Evolutionary conservation across 2,113 vertebrate genomes (phyloP).

Genomic region (Callospermophilus lateralis): DNA sequence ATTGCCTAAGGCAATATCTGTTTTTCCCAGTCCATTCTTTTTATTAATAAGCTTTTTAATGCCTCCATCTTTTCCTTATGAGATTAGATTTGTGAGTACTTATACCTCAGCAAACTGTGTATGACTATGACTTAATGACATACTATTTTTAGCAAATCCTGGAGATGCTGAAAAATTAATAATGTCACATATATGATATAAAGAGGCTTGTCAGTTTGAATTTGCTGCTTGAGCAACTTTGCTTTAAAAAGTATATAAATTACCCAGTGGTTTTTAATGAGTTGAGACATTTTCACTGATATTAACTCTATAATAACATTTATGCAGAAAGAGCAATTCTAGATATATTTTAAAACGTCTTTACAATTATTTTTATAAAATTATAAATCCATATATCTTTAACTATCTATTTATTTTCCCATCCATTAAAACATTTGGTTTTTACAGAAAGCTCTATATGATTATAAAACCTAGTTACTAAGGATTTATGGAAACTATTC

Average conservation of each 20-base stretch:
- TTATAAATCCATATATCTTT: background rate
- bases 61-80: slow-evolving; percentile 59
- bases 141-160: slow-evolving; percentile 61
- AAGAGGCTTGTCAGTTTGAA: slow-evolving; percentile 48
- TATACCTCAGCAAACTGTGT: slow-evolving; percentile 42
- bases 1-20: slow-evolving; percentile 56
- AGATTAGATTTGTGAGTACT: slow-evolving; percentile 48
- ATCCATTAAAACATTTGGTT: background rate
- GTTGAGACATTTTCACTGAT: slow-evolving; percentile 39
- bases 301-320: slow-evolving; percentile 28
- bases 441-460: background rate
- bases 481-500: background rate
- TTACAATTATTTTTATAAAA: background rate
- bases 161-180: slow-evolving; percentile 56
- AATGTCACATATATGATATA: slow-evolving; percentile 64
- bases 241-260: slow-evolving; percentile 42
- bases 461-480: background rate
- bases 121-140: slow-evolving; percentile 8
- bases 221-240: slow-evolving; percentile 37
- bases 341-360: slow-evolving; percentile 24
- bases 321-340: background rate
- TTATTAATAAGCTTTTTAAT: slow-evolving; percentile 75
- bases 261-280: background rate
- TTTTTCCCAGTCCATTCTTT: slow-evolving; percentile 69
- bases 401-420: background rate